Percentiles rank a stretch among this genome's conserved stretches.
phyloP scores from a whole-genome alignment of 2,888 invertebrate genomes.

The Lepas anatifera region DNA sequence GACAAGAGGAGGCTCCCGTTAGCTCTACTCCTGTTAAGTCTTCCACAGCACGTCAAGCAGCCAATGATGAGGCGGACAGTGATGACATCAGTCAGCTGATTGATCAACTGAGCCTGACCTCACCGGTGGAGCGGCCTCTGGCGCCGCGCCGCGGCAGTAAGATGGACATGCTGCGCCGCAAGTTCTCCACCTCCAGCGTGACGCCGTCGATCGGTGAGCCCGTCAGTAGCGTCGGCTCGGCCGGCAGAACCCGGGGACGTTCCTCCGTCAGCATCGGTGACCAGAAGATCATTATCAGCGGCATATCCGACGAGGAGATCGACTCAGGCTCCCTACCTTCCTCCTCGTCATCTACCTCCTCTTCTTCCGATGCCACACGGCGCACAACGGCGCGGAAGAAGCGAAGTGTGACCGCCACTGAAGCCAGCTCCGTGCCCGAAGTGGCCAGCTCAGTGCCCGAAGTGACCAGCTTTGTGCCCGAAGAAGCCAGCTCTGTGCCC shows the following conservation, averaged over 20 bases:
- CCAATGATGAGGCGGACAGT: not conserved
- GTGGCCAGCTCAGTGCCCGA: too few relatives aligned
- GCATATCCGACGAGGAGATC: not conserved
- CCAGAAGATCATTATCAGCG: slow-evolving; percentile 2
- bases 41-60: too few relatives aligned
- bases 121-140: not conserved
- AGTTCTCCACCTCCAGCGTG: not conserved
- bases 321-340: not conserved
- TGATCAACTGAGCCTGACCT: not conserved
- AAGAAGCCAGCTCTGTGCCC: too few relatives aligned
- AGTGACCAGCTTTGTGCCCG: too few relatives aligned
- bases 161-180: slow-evolving; percentile 1
- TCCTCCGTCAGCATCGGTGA: not conserved
- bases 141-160: not conserved
- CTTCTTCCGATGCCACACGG: not conserved
- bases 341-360: not conserved
- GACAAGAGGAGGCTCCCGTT: too few relatives aligned
- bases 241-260: not conserved
- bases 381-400: not conserved
- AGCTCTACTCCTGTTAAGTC: too few relatives aligned
- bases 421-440: not conserved
- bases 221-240: not conserved
- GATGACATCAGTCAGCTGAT: not conserved
- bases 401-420: not conserved
- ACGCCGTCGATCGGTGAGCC: not conserved